Evolutionary conservation across 2,888 invertebrate species (phyloP).

Genomic region (Ferdinandea cuprea): DNA sequence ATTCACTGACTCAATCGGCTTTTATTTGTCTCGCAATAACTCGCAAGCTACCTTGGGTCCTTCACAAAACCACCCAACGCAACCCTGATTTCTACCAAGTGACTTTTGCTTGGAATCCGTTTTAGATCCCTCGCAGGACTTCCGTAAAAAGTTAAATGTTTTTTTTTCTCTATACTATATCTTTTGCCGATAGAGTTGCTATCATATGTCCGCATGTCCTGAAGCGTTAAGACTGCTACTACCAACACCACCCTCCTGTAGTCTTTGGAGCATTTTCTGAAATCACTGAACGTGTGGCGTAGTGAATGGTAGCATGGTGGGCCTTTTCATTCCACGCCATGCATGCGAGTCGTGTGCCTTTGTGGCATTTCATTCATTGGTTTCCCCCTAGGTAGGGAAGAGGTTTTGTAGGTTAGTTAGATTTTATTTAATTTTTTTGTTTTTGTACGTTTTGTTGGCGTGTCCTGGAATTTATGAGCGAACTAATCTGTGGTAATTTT

Average conservation of each 20-base stretch:
- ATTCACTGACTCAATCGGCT: conserved; percentile 47
- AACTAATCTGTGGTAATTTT: conserved; percentile 67
- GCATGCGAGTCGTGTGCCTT: conserved; percentile 44
- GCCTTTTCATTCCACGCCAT: conserved; percentile 8
- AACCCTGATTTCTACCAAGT: conserved; percentile 20
- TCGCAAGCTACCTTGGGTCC: conserved; percentile 5
- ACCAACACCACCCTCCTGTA: conserved; percentile 44
- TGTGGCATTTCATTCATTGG: conserved; percentile 47
- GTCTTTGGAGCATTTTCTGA: conserved; percentile 54
- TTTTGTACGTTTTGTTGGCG: conserved; percentile 17
- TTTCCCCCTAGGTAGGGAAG: conserved; percentile 31
- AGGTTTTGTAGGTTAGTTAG: conserved; percentile 38
- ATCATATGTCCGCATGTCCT: conserved; percentile 49
- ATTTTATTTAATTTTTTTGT: too few relatives aligned
- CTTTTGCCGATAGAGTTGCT: conserved; percentile 56
- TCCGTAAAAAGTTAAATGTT: conserved; percentile 40
- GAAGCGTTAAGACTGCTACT: conserved; percentile 28
- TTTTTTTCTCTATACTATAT: conserved; percentile 16
- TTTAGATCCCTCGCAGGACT: conserved; percentile 28
- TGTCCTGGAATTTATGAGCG: conserved; percentile 56
- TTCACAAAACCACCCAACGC: conserved; percentile 2
- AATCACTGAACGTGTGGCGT: conserved; percentile 54
- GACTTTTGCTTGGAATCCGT: conserved; percentile 29
- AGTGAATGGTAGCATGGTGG: background rate
- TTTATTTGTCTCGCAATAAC: conserved; percentile 58